Conservation (phyloP, 2,113 vertebrate genomes). For the Platysternon megacephalum region DNA sequence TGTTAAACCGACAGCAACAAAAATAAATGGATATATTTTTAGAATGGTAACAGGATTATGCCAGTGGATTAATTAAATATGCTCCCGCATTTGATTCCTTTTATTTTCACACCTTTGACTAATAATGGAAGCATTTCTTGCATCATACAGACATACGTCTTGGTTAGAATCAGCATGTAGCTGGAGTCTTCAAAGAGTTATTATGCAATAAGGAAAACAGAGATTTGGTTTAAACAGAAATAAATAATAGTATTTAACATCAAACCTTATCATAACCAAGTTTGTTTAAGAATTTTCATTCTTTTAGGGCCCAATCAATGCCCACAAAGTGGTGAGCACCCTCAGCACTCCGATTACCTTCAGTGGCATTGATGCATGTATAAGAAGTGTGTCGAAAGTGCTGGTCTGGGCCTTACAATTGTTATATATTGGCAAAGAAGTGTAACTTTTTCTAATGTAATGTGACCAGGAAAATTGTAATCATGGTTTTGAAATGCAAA, state of each 20-base stretch:
- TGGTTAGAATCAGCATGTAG: neutral
- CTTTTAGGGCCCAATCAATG: neutral
- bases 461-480: neutral
- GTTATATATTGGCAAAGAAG: neutral
- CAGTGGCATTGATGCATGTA: neutral
- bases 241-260: neutral
- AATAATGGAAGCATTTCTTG: conserved; percentile 10
- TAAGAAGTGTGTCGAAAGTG: neutral
- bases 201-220: neutral
- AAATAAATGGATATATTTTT: neutral
- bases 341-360: neutral
- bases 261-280: conserved; percentile 21
- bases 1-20: neutral
- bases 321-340: neutral
- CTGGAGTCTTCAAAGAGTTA: neutral
- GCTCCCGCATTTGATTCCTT: conserved; percentile 7
- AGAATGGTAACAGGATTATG: neutral
- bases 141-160: fast-evolving
- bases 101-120: conserved; percentile 37
- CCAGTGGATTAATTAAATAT: conserved; percentile 29
- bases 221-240: conserved; percentile 10
- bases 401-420: neutral
- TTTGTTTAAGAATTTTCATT: neutral
- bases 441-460: neutral
- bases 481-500: neutral